These are phyloP conservation scores for Neocrepidodera transversa DNA, from an alignment of 2,888 invertebrate genomes.

Conservation along the genomic window DNA sequence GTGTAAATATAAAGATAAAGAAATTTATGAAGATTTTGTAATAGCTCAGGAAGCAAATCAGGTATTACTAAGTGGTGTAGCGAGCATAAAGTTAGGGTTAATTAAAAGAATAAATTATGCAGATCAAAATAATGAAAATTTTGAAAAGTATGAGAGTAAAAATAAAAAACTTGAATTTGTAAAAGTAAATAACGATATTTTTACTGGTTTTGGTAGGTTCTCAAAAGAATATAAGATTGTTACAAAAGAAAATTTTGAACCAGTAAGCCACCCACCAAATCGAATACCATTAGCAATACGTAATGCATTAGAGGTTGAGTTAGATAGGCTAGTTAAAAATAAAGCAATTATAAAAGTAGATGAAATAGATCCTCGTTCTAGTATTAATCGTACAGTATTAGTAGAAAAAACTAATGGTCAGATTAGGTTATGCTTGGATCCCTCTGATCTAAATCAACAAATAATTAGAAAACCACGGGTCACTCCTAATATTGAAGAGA, in stretches of 20 bases:
- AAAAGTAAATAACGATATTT: constrained; percentile 15
- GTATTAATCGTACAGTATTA: neutral
- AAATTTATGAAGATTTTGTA: constrained; percentile 36
- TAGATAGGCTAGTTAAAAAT: neutral
- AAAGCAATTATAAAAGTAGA: neutral
- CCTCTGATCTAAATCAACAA: constrained; percentile 28
- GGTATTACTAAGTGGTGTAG: constrained; percentile 26
- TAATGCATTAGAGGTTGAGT: constrained; percentile 3
- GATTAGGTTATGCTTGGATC: constrained; percentile 24
- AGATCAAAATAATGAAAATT: too few species aligned
- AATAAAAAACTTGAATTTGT: constrained; percentile 20
- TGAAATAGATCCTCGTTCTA: neutral
- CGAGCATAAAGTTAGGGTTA: constrained; percentile 29
- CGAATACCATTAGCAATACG: too few species aligned
- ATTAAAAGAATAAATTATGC: constrained; percentile 29
- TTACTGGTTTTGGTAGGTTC: constrained; percentile 14
- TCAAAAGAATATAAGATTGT: constrained; percentile 9
- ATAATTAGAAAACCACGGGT: neutral
- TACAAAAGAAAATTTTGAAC: constrained; percentile 10
- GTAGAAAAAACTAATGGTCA: constrained; percentile 21
- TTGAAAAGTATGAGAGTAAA: too few species aligned
- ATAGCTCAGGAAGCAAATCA: constrained; percentile 31
- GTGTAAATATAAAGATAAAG: too few species aligned
- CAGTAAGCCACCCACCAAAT: constrained; percentile 9
- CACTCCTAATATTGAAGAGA: too few species aligned